Evolutionary conservation across 2,888 invertebrate species (phyloP), one percentile per base, ranked within the genome.

Genomic region (Volucella zonaria): DNA sequence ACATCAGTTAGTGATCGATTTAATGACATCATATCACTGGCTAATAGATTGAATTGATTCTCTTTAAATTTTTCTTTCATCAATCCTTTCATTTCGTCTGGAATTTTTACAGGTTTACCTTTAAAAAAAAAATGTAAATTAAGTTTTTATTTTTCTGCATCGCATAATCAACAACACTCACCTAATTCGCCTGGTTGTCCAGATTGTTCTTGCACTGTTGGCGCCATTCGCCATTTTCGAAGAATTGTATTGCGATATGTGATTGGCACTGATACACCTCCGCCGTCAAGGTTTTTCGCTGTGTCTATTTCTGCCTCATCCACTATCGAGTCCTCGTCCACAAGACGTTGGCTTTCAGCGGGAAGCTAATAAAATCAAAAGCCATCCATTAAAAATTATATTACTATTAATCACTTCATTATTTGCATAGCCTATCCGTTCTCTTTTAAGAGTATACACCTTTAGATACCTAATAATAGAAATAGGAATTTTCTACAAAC

Each of bases 21-120:
- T 86, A 99, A 92, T 85, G 98, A 97, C 90, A 99, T 98, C 95
- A 97, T 96, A 92, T 99, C 99, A 92, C 98, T 98, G 87, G 99
- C 99, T 92, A 99, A 93, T 88, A 99, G 93, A 93, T 99, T 99
- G 93, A 99, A 99, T 93, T 99, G 99, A 93, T 99, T 99, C 90
- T 99, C 95, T 92, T 98, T 97, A 92, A 99, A 99, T 91, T 97
- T 96, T 89, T 98, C 98, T 92, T 98, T 95, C 94, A 98, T 97
- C 75, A 96, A 92, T 78, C 95, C 95, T 90, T 98, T 97, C 91
- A 97, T 95, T 71, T 97, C 96, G 23, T 95, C 93, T 18, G 97
- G 96, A 89, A 99, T 96, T 89, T 95, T 95, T 15, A 99, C 99
- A n/a, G 98, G 95, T 90, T 95, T 95, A 87, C 93, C 93, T 93